Conservation (phyloP, 2,888 invertebrate species). For the Rhagium mordax region DNA sequence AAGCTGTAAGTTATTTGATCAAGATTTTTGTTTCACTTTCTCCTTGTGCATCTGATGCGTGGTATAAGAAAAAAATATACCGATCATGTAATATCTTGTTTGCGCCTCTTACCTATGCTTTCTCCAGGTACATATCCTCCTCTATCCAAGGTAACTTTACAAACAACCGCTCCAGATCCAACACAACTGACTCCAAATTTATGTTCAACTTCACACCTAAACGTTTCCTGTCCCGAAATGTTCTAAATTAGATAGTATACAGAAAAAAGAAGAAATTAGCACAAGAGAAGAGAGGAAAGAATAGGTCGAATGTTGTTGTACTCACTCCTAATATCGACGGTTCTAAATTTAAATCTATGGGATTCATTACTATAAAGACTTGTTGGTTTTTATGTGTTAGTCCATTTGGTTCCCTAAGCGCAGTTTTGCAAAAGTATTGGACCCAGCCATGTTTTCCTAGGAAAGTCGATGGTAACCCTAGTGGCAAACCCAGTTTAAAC, state of each 20-base stretch:
- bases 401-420: constrained; percentile 89
- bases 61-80: too few relatives aligned
- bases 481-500: constrained; percentile 91
- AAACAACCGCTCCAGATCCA: constrained; percentile 89
- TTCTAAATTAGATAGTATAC: constrained; percentile 62
- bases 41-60: too few relatives aligned
- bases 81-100: neutral
- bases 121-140: constrained; percentile 97
- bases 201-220: constrained; percentile 93
- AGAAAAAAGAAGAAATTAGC: constrained; percentile 42
- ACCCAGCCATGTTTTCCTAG: constrained; percentile 96
- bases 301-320: constrained; percentile 52
- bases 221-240: constrained; percentile 81
- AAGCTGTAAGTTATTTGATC: too few relatives aligned
- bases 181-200: constrained; percentile 91
- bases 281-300: constrained; percentile 37
- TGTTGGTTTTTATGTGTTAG: constrained; percentile 95
- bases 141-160: constrained; percentile 89
- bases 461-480: constrained; percentile 93
- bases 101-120: constrained; percentile 77
- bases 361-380: constrained; percentile 98
- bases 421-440: constrained; percentile 94
- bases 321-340: constrained; percentile 90
- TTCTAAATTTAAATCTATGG: constrained; percentile 92
- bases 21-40: too few relatives aligned